phyloP scores from a whole-genome alignment of 2,113 vertebrate species.

The Cisticola juncidis region DNA sequence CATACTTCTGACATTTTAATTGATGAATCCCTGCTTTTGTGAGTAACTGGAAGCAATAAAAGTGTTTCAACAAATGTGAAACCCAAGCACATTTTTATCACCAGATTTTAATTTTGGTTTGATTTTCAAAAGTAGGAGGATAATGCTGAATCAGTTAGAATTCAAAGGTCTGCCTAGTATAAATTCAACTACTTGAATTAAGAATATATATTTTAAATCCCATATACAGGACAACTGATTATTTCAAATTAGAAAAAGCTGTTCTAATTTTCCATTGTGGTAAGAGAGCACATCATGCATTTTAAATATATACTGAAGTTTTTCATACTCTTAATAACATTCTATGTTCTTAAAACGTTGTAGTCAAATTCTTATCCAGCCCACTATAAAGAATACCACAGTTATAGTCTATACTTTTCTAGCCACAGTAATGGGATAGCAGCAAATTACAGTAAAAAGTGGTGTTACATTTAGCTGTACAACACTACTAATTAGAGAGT shows the following conservation, averaged over 20 bases:
- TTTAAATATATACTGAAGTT: conserved; percentile 18
- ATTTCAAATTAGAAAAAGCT: conserved; percentile 33
- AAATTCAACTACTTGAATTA: background rate
- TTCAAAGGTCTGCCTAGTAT: background rate
- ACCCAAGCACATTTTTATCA: background rate
- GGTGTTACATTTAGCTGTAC: conserved; percentile 68
- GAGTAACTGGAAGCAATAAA: background rate
- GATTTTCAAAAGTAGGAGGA: background rate
- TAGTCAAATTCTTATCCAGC: conserved; percentile 47
- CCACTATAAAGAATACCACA: conserved; percentile 62
- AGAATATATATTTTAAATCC: background rate
- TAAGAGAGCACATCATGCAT: conserved; percentile 46
- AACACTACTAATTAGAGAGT: conserved; percentile 69
- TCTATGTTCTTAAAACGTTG: conserved; percentile 12
- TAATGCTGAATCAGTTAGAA: background rate
- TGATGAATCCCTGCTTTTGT: background rate
- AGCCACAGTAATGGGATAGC: conserved; percentile 60
- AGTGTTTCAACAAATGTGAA: background rate
- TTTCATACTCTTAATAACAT: background rate
- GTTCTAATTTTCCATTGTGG: conserved; percentile 4
- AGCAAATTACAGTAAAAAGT: conserved; percentile 57
- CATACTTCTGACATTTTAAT: background rate
- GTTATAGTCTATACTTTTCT: conserved; percentile 21
- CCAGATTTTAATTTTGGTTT: background rate
- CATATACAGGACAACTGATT: background rate